Percentiles rank a stretch among this genome's conserved stretches.
These are phyloP conservation scores for Coecobrya sp. DNA, from an alignment of 2,888 invertebrate genomes.

Conservation along the genomic window DNA sequence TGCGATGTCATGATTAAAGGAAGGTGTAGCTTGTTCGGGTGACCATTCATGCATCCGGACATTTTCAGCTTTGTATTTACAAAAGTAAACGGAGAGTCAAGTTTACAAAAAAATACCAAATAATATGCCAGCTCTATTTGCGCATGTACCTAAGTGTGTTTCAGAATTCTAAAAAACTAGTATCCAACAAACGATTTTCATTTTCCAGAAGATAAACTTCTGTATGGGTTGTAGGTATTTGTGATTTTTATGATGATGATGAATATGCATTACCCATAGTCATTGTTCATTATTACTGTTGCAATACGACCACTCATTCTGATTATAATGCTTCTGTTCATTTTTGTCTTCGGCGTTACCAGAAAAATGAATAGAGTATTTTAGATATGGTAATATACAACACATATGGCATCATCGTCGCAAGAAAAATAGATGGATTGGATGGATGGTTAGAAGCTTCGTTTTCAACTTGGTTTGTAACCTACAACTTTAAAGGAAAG, in stretches of 20 bases:
- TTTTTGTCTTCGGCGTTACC: slow-evolving; percentile 25
- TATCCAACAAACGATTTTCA: slow-evolving; percentile 53
- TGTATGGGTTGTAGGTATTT: slow-evolving; percentile 48
- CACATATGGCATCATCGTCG: neutral
- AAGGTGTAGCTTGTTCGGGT: slow-evolving; percentile 2
- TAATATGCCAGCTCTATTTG: slow-evolving; percentile 18
- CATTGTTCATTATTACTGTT: slow-evolving; percentile 46
- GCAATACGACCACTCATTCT: slow-evolving; percentile 28
- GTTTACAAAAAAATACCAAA: slow-evolving; percentile 3
- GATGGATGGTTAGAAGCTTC: neutral
- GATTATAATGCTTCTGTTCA: slow-evolving; percentile 19
- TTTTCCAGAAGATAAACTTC: slow-evolving; percentile 68
- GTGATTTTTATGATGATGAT: slow-evolving; percentile 38
- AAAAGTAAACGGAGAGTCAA: neutral
- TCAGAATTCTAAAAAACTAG: neutral
- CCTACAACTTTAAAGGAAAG: slow-evolving; percentile 32
- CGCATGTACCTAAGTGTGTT: neutral
- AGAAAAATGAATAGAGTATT: slow-evolving; percentile 33
- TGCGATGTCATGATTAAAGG: neutral
- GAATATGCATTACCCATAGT: slow-evolving; percentile 42
- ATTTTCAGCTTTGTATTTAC: neutral
- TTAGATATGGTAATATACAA: slow-evolving; percentile 10
- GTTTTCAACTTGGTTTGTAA: neutral
- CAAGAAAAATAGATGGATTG: neutral
- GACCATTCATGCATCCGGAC: slow-evolving; percentile 64